These are phyloP conservation scores for Drosophila peninsularis DNA, from an alignment of 2,888 invertebrate species.

Conservation along the genomic window DNA sequence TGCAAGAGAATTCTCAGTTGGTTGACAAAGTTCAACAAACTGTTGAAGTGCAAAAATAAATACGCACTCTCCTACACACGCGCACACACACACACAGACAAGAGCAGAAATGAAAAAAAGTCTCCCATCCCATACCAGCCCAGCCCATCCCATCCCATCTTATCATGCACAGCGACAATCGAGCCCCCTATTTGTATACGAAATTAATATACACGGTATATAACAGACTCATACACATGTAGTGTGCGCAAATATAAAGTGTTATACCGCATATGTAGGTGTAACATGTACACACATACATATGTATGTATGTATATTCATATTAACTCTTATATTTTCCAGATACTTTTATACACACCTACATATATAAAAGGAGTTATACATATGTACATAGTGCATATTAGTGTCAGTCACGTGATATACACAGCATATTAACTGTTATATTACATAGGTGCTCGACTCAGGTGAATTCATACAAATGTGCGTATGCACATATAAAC, in stretches of 20 bases:
- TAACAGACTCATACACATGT: neutral
- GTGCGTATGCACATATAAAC: no score
- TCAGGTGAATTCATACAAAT: no score
- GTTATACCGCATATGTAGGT: neutral
- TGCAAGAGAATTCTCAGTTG: conserved; percentile 15
- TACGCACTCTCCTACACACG: conserved; percentile 11
- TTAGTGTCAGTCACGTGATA: no score
- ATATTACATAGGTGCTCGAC: neutral
- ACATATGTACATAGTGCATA: neutral
- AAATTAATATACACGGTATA: neutral
- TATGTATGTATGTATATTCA: no score
- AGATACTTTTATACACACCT: no score
- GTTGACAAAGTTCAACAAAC: conserved; percentile 33
- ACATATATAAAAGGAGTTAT: no score
- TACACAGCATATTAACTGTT: no score
- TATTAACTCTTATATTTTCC: no score
- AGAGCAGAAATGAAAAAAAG: conserved; percentile 5
- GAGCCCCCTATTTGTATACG: neutral
- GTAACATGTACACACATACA: neutral
- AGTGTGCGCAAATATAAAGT: neutral
- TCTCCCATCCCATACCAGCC: neutral
- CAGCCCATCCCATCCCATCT: neutral
- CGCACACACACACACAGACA: neutral
- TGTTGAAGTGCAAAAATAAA: conserved; percentile 34
- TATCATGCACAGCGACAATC: conserved; percentile 1